phyloP scores from a whole-genome alignment of 2,888 invertebrate genomes.

The Heliconius erato region DNA sequence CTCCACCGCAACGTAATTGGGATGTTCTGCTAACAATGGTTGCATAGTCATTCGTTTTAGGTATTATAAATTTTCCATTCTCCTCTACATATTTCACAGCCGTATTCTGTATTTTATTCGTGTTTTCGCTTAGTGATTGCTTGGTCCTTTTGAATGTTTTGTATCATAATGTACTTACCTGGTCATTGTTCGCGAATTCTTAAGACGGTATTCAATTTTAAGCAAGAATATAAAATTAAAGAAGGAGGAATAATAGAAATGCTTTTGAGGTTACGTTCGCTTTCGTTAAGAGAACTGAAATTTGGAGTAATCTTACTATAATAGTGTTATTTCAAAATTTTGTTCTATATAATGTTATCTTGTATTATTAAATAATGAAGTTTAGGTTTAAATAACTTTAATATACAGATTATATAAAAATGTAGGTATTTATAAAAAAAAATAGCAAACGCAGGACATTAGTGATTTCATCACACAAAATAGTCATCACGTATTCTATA shows the following conservation, averaged over 20 bases:
- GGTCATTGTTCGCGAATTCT: constrained; percentile 47
- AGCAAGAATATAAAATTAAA: constrained; percentile 34
- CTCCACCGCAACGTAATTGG: constrained; percentile 82
- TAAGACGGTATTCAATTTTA: constrained; percentile 47
- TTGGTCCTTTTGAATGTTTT: constrained; percentile 55
- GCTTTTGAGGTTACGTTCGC: constrained; percentile 31
- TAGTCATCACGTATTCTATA: not conserved
- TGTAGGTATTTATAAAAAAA: too few relatives aligned
- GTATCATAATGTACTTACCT: constrained; percentile 54
- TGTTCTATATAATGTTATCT: not conserved
- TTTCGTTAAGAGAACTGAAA: constrained; percentile 16
- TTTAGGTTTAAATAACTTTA: too few relatives aligned
- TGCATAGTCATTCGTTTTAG: constrained; percentile 82
- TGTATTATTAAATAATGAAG: not conserved
- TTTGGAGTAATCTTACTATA: constrained; percentile 9
- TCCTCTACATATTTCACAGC: constrained; percentile 56
- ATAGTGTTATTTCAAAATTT: not conserved
- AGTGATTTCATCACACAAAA: not conserved
- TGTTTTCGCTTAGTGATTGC: constrained; percentile 57
- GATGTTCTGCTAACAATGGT: constrained; percentile 82
- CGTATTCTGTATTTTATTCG: constrained; percentile 54
- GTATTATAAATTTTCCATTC: constrained; percentile 72
- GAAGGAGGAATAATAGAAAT: constrained; percentile 26
- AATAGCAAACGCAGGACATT: too few relatives aligned
- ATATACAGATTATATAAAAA: too few relatives aligned